Percentiles rank a stretch among this genome's conserved stretches.
Evolutionary conservation across 1,140 invertebrate species (phyloP).

Genomic region (Aplysia californica): DNA sequence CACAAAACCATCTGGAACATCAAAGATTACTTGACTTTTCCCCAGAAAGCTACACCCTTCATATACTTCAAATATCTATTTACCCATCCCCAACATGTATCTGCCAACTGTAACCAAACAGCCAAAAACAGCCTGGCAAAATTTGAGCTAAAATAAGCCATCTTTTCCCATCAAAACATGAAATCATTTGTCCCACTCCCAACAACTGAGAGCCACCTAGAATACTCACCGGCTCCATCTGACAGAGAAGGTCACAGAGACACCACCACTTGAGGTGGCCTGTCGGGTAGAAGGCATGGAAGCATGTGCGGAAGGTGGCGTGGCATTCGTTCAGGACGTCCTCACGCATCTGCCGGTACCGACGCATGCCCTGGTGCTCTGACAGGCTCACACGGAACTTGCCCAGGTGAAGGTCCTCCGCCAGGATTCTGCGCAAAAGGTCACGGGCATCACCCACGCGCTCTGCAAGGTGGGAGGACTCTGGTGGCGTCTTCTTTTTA

Average conservation of each 20-base stretch:
- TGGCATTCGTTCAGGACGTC: constrained; percentile 89
- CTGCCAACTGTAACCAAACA: too few species aligned
- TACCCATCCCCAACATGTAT: too few species aligned
- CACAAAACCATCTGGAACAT: too few species aligned
- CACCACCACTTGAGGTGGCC: constrained; percentile 92
- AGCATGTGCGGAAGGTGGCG: constrained; percentile 89
- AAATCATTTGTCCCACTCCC: too few species aligned
- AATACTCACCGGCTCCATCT: constrained; percentile 79
- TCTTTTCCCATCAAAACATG: too few species aligned
- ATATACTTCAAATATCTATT: too few species aligned
- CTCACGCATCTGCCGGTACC: constrained; percentile 52
- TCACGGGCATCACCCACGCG: constrained; percentile 87
- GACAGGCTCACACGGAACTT: constrained; percentile 51
- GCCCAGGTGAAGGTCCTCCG: constrained; percentile 71
- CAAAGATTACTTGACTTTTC: too few species aligned
- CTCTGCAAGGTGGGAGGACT: constrained; percentile 76
- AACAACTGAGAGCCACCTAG: too few species aligned
- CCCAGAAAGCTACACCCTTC: too few species aligned
- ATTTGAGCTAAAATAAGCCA: too few species aligned
- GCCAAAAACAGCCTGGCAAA: too few species aligned
- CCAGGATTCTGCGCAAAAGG: constrained; percentile 85
- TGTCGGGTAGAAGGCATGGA: constrained; percentile 96
- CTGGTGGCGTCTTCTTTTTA: constrained; percentile 52
- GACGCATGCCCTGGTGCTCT: constrained; percentile 36
- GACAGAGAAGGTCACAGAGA: constrained; percentile 83